Conservation (phyloP, 2,113 vertebrate species). For the Thermophis baileyi region DNA sequence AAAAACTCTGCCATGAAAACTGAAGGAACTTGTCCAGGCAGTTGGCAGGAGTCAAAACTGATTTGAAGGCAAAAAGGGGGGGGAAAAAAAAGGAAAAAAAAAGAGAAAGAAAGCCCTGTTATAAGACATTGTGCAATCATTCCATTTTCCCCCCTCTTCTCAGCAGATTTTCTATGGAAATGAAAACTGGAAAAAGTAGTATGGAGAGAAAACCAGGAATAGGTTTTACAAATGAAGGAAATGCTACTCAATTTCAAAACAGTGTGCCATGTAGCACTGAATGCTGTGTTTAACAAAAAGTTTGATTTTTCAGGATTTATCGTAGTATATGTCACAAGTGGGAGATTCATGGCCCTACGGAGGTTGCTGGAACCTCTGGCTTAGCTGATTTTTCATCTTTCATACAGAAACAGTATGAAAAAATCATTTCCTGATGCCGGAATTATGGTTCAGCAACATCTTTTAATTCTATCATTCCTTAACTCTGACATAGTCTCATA, state of each 20-base stretch:
- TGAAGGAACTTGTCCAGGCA: background rate
- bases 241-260: background rate
- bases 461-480: background rate
- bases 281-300: background rate
- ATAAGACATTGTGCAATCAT: background rate
- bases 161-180: background rate
- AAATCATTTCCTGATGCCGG: background rate
- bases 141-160: background rate
- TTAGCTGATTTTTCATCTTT: background rate
- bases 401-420: background rate
- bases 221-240: background rate
- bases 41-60: background rate
- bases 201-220: background rate
- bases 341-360: background rate
- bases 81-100: too few species aligned
- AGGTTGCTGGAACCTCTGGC: background rate
- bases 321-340: background rate
- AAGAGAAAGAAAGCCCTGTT: background rate
- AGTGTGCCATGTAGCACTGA: background rate
- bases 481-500: background rate
- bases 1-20: background rate
- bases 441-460: background rate
- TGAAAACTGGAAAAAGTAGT: background rate
- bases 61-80: background rate
- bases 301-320: background rate